Base-by-base conservation (phyloP, 2,113 vertebrate genomes). In the Rutilus rutilus region DNA sequence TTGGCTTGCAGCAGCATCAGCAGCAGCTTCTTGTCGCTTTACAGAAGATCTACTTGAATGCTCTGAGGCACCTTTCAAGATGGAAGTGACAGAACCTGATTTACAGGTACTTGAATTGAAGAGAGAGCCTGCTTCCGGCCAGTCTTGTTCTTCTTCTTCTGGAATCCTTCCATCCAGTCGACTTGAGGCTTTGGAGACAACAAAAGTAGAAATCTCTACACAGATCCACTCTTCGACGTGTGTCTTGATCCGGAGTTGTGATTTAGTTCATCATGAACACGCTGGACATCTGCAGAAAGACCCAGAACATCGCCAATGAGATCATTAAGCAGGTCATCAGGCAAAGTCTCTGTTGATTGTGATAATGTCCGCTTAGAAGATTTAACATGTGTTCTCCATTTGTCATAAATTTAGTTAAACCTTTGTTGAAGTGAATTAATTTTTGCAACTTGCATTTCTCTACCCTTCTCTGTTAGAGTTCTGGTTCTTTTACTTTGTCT, bases 1-100 rank as follows among this genome's bases (percentile, higher is more conserved):
- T 83, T 87, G 84, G 80, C 88, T 89, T 88, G 85, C 89, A 62
- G 84, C 87, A 73, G 79, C 27, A 42, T 86, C 52, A 30, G 83
- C 89, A 69, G 84, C 87, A 64, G 80, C 64, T 21, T 86, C 52
- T 60, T 79, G 78, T 15, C 17, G 39, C 14, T 83, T 87, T 27
- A 80, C 76, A 65, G 86, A 84, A 45, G 86, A 86, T 11, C 30
- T 77, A 21, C 59, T 83, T 75, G 76, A 87, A 39, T 65, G 23
- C 39, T 82, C 36, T 14, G 77, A 74, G 15, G 19, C 1, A 2
- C 47, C 21, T 67, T 85, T 42, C 60, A 85, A 69, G 33, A 85
- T 69, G 27, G 47, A 85, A 67, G 27, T 7, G 9, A 64, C 19
- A 14, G 19, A 84, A 27, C 6, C 5, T 39, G 30, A 75, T 19